Conservation (phyloP, 1,140 invertebrate species). For the Leptonema lineaticorne region DNA sequence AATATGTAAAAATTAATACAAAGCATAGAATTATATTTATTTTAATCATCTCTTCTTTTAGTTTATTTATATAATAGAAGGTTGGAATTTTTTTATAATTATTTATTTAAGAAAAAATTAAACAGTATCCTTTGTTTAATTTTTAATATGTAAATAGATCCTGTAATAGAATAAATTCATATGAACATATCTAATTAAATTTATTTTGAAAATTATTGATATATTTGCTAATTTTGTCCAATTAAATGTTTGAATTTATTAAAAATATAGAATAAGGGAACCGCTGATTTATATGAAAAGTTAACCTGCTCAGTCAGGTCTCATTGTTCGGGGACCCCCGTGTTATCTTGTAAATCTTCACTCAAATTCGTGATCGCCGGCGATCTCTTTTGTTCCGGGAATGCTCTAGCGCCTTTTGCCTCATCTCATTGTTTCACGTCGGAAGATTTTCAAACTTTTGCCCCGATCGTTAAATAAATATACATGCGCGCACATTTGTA, state of each 20-base stretch:
- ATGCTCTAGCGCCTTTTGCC: constrained; percentile 29
- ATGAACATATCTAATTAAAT: too few species aligned
- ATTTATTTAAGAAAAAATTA: too few species aligned
- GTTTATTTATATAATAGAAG: too few species aligned
- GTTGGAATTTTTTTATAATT: too few species aligned
- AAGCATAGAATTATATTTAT: too few species aligned
- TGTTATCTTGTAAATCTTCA: constrained; percentile 41
- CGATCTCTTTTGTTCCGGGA: constrained; percentile 39
- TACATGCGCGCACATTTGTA: background rate
- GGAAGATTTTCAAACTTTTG: constrained; percentile 12
- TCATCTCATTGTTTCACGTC: constrained; percentile 31
- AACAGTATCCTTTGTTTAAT: too few species aligned
- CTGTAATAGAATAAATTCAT: too few species aligned
- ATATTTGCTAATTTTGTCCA: background rate
- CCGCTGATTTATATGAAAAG: constrained; percentile 11
- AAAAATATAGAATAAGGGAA: background rate
- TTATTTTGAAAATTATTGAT: too few species aligned
- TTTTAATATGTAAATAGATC: too few species aligned
- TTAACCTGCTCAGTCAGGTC: constrained; percentile 34
- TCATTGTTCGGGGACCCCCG: constrained; percentile 36
- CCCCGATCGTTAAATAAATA: background rate
- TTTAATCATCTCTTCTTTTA: too few species aligned
- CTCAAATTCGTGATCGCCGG: constrained; percentile 42
- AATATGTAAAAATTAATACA: too few species aligned
- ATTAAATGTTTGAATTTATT: background rate